Percentiles rank a stretch among this genome's conserved stretches.
These are phyloP conservation scores for Mormyrus proboscirostris DNA, from an alignment of 2,797 vertebrate species.

Conservation along the genomic window DNA sequence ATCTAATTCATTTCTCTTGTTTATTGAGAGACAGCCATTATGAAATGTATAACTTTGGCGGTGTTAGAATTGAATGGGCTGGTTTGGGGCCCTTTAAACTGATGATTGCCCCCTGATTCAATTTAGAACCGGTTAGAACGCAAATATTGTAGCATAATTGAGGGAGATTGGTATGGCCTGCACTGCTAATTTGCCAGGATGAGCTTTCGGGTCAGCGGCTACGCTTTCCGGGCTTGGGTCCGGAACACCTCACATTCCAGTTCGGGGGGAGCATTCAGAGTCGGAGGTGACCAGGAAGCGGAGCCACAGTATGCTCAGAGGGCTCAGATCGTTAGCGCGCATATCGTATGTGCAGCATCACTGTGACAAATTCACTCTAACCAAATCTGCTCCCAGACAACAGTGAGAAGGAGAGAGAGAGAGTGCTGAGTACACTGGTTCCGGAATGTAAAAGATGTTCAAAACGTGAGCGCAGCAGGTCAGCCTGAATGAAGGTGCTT, in stretches of 20 bases:
- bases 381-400: background rate
- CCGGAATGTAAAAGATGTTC: background rate
- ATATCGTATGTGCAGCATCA: background rate
- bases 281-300: background rate
- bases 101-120: constrained; percentile 67
- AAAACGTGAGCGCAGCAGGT: background rate
- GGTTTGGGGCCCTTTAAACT: constrained; percentile 58
- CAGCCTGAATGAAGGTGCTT: background rate
- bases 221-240: constrained; percentile 23
- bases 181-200: constrained; percentile 32
- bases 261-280: background rate
- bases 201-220: constrained; percentile 24
- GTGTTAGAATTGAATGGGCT: constrained; percentile 65
- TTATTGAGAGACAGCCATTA: constrained; percentile 73
- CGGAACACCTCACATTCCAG: constrained; percentile 11
- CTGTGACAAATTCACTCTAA: background rate
- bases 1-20: constrained; percentile 80
- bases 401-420: background rate
- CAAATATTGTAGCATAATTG: constrained; percentile 58
- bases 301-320: background rate
- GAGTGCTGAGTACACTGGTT: background rate
- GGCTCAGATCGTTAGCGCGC: background rate
- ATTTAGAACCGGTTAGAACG: constrained; percentile 66
- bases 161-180: constrained; percentile 58
- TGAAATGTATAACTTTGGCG: constrained; percentile 64